Conservation (phyloP, 2,797 vertebrate genomes). For the Remorina albescens region DNA sequence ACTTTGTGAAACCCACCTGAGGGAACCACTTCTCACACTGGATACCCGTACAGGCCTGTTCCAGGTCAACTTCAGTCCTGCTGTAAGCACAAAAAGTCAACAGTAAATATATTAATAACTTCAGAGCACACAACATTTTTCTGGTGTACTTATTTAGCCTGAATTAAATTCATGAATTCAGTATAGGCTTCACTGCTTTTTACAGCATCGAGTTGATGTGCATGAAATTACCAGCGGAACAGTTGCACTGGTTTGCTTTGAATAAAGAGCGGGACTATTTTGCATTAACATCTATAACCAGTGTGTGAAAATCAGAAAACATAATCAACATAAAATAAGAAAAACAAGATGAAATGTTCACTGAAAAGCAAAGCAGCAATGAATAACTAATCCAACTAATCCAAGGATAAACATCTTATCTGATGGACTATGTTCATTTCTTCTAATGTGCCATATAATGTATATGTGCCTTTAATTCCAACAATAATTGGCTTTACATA, state of each 20-base stretch:
- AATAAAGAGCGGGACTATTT: slow-evolving; percentile 9
- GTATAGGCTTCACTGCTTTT: neutral
- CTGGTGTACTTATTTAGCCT: neutral
- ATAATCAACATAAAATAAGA: slow-evolving; percentile 4
- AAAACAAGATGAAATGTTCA: neutral
- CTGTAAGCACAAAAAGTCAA: slow-evolving; percentile 69
- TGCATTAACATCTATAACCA: slow-evolving; percentile 3
- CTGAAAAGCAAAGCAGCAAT: neutral
- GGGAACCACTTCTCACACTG: slow-evolving; percentile 76
- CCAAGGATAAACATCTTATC: slow-evolving; percentile 1
- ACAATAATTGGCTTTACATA: neutral
- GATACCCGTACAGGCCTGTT: slow-evolving; percentile 73
- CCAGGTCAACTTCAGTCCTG: slow-evolving; percentile 84
- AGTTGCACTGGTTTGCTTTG: neutral
- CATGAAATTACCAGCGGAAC: neutral
- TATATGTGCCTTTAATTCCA: neutral
- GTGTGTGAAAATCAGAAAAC: neutral
- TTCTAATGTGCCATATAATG: neutral
- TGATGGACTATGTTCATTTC: neutral
- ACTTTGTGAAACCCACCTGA: slow-evolving; percentile 80
- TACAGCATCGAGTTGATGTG: neutral
- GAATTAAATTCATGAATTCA: neutral
- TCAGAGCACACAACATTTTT: neutral
- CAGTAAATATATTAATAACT: neutral
- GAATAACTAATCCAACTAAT: slow-evolving; percentile 1